These are phyloP conservation scores for Orthosia cruda DNA, from an alignment of 2,888 invertebrate species.

Conservation along the genomic window DNA sequence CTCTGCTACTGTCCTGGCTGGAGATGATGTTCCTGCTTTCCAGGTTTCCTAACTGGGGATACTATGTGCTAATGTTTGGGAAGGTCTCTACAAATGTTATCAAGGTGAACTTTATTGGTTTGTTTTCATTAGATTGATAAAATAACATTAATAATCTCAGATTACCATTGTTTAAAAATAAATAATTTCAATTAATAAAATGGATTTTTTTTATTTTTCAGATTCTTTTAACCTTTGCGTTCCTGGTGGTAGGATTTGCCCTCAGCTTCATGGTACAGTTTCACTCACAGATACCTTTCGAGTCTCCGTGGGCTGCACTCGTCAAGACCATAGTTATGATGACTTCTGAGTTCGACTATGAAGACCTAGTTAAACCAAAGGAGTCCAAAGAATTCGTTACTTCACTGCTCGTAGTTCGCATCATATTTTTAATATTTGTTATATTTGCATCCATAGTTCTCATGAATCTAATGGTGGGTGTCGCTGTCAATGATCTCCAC, in stretches of 20 bases:
- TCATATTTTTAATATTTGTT: slow-evolving; percentile 89
- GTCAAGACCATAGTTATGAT: slow-evolving; percentile 92
- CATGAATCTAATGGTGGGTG: slow-evolving; percentile 92
- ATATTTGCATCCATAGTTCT: slow-evolving; percentile 91
- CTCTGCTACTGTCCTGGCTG: slow-evolving; percentile 91
- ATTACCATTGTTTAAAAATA: not conserved
- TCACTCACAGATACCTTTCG: slow-evolving; percentile 86
- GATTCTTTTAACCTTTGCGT: slow-evolving; percentile 78
- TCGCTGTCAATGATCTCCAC: slow-evolving; percentile 91
- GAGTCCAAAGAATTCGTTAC: slow-evolving; percentile 73
- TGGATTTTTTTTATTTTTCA: slow-evolving; percentile 74
- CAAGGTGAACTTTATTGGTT: slow-evolving; percentile 80
- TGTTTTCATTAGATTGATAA: not conserved
- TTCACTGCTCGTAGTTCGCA: slow-evolving; percentile 83
- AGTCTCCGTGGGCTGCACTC: slow-evolving; percentile 87
- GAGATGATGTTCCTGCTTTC: slow-evolving; percentile 92
- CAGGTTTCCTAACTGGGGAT: slow-evolving; percentile 91
- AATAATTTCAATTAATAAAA: not conserved
- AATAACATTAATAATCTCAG: not conserved
- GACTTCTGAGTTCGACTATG: slow-evolving; percentile 92
- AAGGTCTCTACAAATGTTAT: slow-evolving; percentile 91
- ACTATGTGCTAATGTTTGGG: slow-evolving; percentile 92
- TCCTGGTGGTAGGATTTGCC: slow-evolving; percentile 90
- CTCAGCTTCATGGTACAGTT: slow-evolving; percentile 91
- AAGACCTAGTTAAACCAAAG: slow-evolving; percentile 82